Conservation (phyloP, 2,888 invertebrate genomes). For the Steromphala cineraria region DNA sequence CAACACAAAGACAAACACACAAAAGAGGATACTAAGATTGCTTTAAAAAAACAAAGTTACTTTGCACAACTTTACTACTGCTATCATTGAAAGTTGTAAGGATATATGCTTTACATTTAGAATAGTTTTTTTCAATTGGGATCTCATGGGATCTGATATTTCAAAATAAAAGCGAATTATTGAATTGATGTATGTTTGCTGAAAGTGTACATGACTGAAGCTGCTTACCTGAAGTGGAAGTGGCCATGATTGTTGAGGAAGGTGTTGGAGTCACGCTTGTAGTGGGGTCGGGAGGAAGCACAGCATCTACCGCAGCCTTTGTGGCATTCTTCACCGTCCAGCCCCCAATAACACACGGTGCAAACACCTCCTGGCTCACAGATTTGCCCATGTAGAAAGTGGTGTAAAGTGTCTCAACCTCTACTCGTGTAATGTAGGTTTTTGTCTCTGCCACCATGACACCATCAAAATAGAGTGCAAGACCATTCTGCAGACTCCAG, state of each 20-base stretch:
- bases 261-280: conserved; percentile 6
- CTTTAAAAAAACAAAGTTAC: too few species aligned
- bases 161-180: too few species aligned
- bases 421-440: conserved; percentile 32
- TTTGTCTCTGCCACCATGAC: conserved; percentile 38
- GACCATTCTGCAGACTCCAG: conserved; percentile 51
- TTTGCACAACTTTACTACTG: too few species aligned
- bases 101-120: too few species aligned
- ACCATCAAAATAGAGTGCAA: conserved; percentile 45
- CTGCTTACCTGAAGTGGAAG: not conserved
- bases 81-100: too few species aligned
- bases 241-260: not conserved
- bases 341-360: conserved; percentile 41
- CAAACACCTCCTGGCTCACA: conserved; percentile 19
- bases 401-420: not conserved
- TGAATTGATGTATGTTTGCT: too few species aligned
- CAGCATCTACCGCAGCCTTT: conserved; percentile 35
- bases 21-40: too few species aligned
- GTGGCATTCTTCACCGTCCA: conserved; percentile 42
- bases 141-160: too few species aligned
- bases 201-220: not conserved
- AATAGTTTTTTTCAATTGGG: too few species aligned
- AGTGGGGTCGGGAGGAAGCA: conserved; percentile 23
- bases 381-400: conserved; percentile 33
- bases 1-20: too few species aligned